Percentiles rank a stretch among this genome's conserved stretches.
These are phyloP conservation scores for Cherax destructor DNA, from an alignment of 1,140 invertebrate genomes.

Conservation along the genomic window DNA sequence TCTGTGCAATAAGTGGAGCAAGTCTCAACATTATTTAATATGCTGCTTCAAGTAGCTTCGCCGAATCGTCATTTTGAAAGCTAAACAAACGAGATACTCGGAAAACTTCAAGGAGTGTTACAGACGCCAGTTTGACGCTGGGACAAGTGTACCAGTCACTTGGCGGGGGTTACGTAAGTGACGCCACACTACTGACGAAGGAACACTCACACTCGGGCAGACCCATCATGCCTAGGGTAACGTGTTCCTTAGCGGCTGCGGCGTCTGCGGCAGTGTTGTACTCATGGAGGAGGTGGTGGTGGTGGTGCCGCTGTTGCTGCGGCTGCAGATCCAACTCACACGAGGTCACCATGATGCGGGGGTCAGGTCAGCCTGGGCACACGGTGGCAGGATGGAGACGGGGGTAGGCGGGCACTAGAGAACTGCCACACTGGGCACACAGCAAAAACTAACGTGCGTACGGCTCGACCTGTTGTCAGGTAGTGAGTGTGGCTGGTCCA, in stretches of 20 bases:
- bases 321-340: constrained; percentile 55
- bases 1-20: neutral
- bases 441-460: constrained; percentile 58
- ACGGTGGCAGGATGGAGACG: no score
- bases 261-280: constrained; percentile 50
- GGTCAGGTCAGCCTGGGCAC: neutral
- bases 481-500: constrained; percentile 49
- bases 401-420: no score
- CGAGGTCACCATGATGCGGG: constrained; percentile 56
- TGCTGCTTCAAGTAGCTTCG: no score
- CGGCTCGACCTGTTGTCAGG: constrained; percentile 56
- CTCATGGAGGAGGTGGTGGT: no score
- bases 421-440: constrained; percentile 3
- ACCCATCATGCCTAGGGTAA: constrained; percentile 56
- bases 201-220: constrained; percentile 61
- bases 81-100: no score
- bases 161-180: neutral
- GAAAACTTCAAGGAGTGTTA: no score
- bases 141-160: no score
- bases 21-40: no score
- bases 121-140: no score
- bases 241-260: constrained; percentile 51
- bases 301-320: constrained; percentile 50
- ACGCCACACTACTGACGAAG: constrained; percentile 46
- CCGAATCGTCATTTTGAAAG: no score